A percentile compares a stretch with the other conserved stretches of the same genome.
These are phyloP conservation scores for Anthophora plumipes DNA, from an alignment of 2,888 invertebrate species.

Conservation along the genomic window DNA sequence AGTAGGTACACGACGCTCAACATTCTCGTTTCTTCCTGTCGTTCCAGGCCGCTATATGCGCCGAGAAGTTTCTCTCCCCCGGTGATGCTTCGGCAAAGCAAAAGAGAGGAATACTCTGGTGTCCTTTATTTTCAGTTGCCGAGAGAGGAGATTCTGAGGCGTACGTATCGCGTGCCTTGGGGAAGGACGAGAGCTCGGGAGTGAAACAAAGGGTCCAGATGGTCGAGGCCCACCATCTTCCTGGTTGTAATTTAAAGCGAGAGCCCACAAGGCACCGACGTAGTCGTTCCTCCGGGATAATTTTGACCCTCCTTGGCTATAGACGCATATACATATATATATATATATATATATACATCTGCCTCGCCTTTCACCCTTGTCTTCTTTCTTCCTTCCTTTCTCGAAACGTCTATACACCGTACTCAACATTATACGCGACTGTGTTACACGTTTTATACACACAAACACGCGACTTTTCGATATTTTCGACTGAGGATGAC, in stretches of 20 bases:
- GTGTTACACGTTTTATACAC: too few relatives aligned
- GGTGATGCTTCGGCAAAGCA: slow-evolving; percentile 32
- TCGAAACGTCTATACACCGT: slow-evolving; percentile 28
- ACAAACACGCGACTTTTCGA: slow-evolving; percentile 25
- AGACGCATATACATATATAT: slow-evolving; percentile 14
- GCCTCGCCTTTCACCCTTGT: slow-evolving; percentile 48
- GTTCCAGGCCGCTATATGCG: slow-evolving; percentile 34
- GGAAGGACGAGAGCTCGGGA: slow-evolving; percentile 67
- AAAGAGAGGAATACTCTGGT: slow-evolving; percentile 45
- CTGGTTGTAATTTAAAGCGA: slow-evolving; percentile 72
- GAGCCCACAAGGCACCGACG: slow-evolving; percentile 51
- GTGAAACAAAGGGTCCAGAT: slow-evolving; percentile 74
- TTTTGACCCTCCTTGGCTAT: slow-evolving; percentile 61
- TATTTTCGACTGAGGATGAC: slow-evolving; percentile 54
- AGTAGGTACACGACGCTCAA: slow-evolving; percentile 57
- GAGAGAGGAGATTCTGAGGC: slow-evolving; percentile 55
- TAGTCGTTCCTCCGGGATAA: slow-evolving; percentile 55
- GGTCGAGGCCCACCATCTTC: slow-evolving; percentile 65
- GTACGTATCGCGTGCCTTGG: slow-evolving; percentile 64
- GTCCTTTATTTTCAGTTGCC: slow-evolving; percentile 59
- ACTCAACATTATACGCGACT: neutral
- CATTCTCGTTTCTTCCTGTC: slow-evolving; percentile 65
- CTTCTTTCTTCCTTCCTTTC: slow-evolving; percentile 24
- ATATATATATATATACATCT: too few relatives aligned
- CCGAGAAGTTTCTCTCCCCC: slow-evolving; percentile 31